Conservation (phyloP, 2,888 invertebrate species). For the Agrochola lota region DNA sequence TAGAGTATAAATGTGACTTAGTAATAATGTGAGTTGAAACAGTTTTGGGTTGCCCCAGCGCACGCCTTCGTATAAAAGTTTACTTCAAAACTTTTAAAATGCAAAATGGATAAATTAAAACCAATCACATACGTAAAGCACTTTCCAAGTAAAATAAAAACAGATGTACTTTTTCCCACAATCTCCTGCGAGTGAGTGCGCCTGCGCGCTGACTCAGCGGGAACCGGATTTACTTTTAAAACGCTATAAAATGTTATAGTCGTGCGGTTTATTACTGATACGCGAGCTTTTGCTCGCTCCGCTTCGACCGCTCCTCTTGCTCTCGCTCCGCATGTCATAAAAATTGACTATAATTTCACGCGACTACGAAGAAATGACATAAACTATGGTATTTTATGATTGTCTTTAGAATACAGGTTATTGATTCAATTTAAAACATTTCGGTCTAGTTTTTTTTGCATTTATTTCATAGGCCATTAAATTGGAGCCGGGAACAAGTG, state of each 20-base stretch:
- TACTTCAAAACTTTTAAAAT: neutral
- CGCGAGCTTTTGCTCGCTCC: slow-evolving; percentile 56
- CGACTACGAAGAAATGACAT: slow-evolving; percentile 46
- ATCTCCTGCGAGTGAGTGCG: neutral
- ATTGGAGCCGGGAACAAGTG: slow-evolving; percentile 9
- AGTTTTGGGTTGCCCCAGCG: too few relatives aligned
- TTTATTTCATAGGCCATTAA: slow-evolving; percentile 37
- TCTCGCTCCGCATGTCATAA: slow-evolving; percentile 50
- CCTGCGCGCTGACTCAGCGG: slow-evolving; percentile 49
- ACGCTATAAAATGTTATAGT: slow-evolving; percentile 62
- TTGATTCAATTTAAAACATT: slow-evolving; percentile 53
- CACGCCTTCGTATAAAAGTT: neutral
- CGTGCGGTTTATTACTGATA: slow-evolving; percentile 60
- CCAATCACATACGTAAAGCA: slow-evolving; percentile 13
- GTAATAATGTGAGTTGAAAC: too few relatives aligned
- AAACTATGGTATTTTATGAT: slow-evolving; percentile 49
- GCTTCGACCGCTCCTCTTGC: slow-evolving; percentile 25
- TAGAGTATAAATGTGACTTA: too few relatives aligned
- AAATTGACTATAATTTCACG: slow-evolving; percentile 58
- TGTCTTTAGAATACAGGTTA: slow-evolving; percentile 42
- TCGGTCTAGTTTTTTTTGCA: slow-evolving; percentile 40
- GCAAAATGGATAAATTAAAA: slow-evolving; percentile 8
- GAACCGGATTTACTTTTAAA: slow-evolving; percentile 68
- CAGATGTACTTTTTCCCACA: slow-evolving; percentile 39
- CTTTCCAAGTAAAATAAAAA: slow-evolving; percentile 35